These are phyloP conservation scores for Chaetops frenatus DNA, from an alignment of 2,113 vertebrate species.

Conservation along the genomic window DNA sequence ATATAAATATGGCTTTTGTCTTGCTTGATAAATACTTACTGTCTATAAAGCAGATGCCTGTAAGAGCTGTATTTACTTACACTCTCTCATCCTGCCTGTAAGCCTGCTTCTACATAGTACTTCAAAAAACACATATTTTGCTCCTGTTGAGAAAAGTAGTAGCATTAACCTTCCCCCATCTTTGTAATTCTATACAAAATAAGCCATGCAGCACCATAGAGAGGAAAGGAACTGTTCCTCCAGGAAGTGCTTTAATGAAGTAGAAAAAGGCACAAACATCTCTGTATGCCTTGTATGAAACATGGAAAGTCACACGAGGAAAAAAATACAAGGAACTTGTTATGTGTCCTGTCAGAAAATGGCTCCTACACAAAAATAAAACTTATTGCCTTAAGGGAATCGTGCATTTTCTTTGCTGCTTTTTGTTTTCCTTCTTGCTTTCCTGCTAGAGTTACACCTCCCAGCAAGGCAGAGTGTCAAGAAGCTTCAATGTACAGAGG, in stretches of 20 bases:
- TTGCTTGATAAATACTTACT: neutral
- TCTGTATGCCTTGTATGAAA: neutral
- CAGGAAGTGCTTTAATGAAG: neutral
- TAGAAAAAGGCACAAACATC: neutral
- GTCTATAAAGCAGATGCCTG: neutral
- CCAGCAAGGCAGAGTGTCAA: neutral
- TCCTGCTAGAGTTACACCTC: neutral
- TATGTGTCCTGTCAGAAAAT: slow-evolving; percentile 48
- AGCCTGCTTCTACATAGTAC: neutral
- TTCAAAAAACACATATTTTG: neutral
- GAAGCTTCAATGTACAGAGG: neutral
- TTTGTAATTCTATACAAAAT: neutral
- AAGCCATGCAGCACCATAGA: neutral
- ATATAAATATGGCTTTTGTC: neutral
- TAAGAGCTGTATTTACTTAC: neutral
- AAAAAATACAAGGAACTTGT: slow-evolving; percentile 8
- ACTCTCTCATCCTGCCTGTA: neutral
- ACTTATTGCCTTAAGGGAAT: slow-evolving; percentile 28
- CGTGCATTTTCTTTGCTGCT: neutral
- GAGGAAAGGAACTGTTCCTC: neutral
- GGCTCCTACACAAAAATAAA: slow-evolving; percentile 33
- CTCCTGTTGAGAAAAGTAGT: neutral
- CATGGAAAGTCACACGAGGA: neutral
- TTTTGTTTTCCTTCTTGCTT: neutral
- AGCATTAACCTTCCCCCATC: neutral